Conservation (phyloP, 2,797 vertebrate species). For the Fistularia commersonii region DNA sequence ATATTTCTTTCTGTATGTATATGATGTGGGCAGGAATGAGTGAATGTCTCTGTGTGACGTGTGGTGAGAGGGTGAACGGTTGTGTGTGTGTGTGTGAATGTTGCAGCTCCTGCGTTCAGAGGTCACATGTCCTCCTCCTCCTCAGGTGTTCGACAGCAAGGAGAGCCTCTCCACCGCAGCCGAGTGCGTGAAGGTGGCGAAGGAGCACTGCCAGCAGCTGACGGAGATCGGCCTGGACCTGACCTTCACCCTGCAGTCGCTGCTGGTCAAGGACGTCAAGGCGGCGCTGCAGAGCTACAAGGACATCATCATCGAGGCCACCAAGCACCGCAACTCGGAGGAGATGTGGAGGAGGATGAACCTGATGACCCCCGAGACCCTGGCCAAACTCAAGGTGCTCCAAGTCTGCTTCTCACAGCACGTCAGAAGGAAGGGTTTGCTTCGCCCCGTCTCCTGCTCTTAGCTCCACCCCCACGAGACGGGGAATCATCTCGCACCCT, state of each 20-base stretch:
- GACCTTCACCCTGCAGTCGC: conserved; percentile 91
- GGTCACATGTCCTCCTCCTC: neutral
- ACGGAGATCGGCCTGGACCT: conserved; percentile 94
- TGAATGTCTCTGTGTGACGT: too few species aligned
- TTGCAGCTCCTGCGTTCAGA: neutral
- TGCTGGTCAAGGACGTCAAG: conserved; percentile 92
- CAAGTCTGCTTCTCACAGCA: neutral
- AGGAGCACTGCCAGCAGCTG: conserved; percentile 94
- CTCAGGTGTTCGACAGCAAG: conserved; percentile 92
- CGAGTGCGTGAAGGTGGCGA: conserved; percentile 95
- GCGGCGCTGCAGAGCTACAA: conserved; percentile 91
- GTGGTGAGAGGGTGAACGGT: too few species aligned
- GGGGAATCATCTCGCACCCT: too few species aligned
- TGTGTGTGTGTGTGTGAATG: too few species aligned
- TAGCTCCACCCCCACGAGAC: too few species aligned
- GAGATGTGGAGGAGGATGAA: conserved; percentile 99
- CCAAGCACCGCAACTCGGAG: conserved; percentile 97
- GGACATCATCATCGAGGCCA: conserved; percentile 96
- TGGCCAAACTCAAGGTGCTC: conserved; percentile 83
- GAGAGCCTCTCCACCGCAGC: conserved; percentile 95
- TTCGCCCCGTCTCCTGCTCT: too few species aligned
- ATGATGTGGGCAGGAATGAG: too few species aligned
- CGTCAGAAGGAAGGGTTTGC: too few species aligned
- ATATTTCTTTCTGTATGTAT: too few species aligned
- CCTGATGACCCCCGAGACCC: conserved; percentile 94